Evolutionary conservation across 2,113 vertebrate genomes (phyloP).

Genomic region (Hippocampus zosterae): DNA sequence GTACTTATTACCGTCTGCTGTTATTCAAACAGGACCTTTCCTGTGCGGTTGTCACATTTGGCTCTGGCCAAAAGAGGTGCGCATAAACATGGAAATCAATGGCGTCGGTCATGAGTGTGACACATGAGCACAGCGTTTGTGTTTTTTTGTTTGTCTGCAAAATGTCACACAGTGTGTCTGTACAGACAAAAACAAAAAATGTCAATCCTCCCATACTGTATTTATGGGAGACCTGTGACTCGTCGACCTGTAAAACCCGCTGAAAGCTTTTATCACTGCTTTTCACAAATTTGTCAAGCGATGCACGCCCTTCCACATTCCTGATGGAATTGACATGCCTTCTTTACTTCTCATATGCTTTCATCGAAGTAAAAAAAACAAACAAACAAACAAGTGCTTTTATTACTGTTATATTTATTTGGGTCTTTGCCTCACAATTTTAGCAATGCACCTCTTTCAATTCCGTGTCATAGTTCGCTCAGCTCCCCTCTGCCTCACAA

Average conservation of each 20-base stretch:
- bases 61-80: conserved; percentile 29
- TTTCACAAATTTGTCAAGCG: background rate
- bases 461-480: background rate
- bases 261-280: background rate
- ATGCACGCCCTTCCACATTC: background rate
- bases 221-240: conserved; percentile 1
- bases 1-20: conserved; percentile 2
- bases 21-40: conserved; percentile 22
- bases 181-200: conserved; percentile 12
- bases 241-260: background rate
- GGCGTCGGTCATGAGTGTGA: conserved; percentile 13
- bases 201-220: background rate
- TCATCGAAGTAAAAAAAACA: background rate
- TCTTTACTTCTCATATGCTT: background rate
- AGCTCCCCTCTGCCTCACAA: background rate
- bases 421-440: background rate
- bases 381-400: too few species aligned
- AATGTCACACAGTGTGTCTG: conserved; percentile 32
- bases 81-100: conserved; percentile 47
- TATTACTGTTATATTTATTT: too few species aligned
- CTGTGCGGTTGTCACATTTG: conserved; percentile 34
- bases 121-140: conserved; percentile 21
- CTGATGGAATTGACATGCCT: background rate
- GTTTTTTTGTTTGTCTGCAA: conserved; percentile 22
- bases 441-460: background rate